Conservation (phyloP, 2,888 invertebrate species). For the Hololepta plana region DNA sequence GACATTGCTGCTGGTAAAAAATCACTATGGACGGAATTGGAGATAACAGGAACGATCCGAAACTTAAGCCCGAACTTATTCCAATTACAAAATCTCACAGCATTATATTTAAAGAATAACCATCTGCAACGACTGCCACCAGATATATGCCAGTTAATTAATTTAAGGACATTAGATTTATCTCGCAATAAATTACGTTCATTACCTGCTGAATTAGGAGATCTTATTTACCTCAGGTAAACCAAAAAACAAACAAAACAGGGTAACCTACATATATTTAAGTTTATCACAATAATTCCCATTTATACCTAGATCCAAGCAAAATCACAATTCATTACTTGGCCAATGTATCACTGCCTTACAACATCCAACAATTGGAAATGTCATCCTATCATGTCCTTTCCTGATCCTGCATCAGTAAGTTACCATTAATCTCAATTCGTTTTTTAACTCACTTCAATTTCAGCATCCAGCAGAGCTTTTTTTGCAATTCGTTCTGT, state of each 20-base stretch:
- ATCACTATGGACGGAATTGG: slow-evolving; percentile 64
- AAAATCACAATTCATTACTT: no score
- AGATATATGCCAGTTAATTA: slow-evolving; percentile 71
- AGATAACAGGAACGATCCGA: slow-evolving; percentile 81
- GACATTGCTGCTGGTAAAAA: slow-evolving; percentile 86
- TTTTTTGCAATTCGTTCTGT: slow-evolving; percentile 9
- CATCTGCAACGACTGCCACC: slow-evolving; percentile 77
- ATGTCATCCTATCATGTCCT: no score
- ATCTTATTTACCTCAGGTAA: slow-evolving; percentile 83
- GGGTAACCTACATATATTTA: not conserved
- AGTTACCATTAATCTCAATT: no score
- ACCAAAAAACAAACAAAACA: slow-evolving; percentile 1
- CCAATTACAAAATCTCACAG: slow-evolving; percentile 81
- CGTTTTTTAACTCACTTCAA: no score
- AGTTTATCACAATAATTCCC: no score
- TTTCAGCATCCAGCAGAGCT: no score
- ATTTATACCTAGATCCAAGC: no score
- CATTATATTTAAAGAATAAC: slow-evolving; percentile 92
- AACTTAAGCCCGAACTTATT: slow-evolving; percentile 86
- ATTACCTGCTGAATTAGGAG: slow-evolving; percentile 91
- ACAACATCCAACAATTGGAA: no score
- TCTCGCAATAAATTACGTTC: slow-evolving; percentile 89
- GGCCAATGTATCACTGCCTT: no score
- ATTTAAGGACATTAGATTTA: slow-evolving; percentile 77
- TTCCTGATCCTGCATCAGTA: no score